A percentile compares a stretch with the other conserved stretches of the same genome.
Conservation (phyloP, 2,888 invertebrate species). For the Philhelius pedissequus region DNA sequence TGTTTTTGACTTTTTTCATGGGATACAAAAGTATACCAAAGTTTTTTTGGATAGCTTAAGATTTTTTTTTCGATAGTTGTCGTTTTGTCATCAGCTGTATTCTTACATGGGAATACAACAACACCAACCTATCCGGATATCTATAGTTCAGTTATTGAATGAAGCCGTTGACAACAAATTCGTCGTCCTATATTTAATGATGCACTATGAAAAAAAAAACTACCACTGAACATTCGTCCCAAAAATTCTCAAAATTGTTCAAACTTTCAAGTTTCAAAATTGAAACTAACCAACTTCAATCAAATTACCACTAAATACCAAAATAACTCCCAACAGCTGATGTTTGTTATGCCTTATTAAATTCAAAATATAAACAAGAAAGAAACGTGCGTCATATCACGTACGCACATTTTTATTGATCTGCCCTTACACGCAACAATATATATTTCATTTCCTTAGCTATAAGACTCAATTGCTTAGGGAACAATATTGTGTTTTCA, state of each 20-base stretch:
- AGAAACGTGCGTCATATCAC: slow-evolving; percentile 32
- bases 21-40: too few species aligned
- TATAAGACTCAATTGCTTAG: background rate
- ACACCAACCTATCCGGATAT: too few species aligned
- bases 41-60: too few species aligned
- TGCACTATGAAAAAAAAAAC: too few species aligned
- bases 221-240: too few species aligned
- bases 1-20: too few species aligned
- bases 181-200: too few species aligned
- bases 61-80: too few species aligned
- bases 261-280: background rate
- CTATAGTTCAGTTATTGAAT: too few species aligned
- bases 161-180: too few species aligned
- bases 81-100: too few species aligned
- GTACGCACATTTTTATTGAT: slow-evolving; percentile 24
- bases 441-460: background rate
- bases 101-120: too few species aligned
- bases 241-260: background rate
- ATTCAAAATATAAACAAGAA: background rate
- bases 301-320: background rate
- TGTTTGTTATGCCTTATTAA: slow-evolving; percentile 27
- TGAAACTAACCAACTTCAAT: slow-evolving; percentile 2
- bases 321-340: slow-evolving; percentile 31
- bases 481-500: background rate
- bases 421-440: background rate